phyloP scores from a whole-genome alignment of 1,140 invertebrate genomes.

The Pissodes strobi region DNA sequence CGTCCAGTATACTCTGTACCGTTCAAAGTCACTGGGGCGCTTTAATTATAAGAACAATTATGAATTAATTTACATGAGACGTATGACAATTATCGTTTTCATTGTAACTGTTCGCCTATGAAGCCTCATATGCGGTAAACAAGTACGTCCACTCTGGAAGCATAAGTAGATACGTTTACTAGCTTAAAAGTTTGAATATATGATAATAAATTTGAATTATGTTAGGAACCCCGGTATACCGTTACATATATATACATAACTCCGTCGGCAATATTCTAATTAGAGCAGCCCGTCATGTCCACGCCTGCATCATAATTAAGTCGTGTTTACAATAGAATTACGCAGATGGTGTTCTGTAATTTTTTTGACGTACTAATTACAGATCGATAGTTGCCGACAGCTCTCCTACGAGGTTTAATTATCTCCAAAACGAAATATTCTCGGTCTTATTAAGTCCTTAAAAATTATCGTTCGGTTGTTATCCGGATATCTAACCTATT shows the following conservation, averaged over 20 bases:
- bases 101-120: too few species aligned
- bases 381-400: slow-evolving; percentile 31
- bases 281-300: slow-evolving; percentile 5
- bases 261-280: slow-evolving; percentile 19
- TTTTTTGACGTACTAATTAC: slow-evolving; percentile 32
- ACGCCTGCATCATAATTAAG: slow-evolving; percentile 31
- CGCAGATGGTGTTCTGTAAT: slow-evolving; percentile 23
- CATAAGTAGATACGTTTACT: too few species aligned
- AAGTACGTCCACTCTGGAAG: too few species aligned
- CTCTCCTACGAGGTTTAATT: slow-evolving; percentile 21
- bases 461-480: slow-evolving; percentile 19
- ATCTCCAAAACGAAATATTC: slow-evolving; percentile 11
- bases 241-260: neutral
- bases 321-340: slow-evolving; percentile 34
- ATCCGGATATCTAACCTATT: slow-evolving; percentile 7
- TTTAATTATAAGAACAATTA: too few species aligned
- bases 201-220: too few species aligned
- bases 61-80: too few species aligned
- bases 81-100: too few species aligned
- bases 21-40: too few species aligned
- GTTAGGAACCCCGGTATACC: too few species aligned
- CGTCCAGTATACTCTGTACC: too few species aligned
- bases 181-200: too few species aligned
- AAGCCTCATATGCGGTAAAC: too few species aligned
- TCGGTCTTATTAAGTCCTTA: slow-evolving; percentile 15